Percentiles rank a stretch among this genome's conserved stretches.
phyloP scores from a whole-genome alignment of 2,113 vertebrate species.

The Tamias sibiricus region DNA sequence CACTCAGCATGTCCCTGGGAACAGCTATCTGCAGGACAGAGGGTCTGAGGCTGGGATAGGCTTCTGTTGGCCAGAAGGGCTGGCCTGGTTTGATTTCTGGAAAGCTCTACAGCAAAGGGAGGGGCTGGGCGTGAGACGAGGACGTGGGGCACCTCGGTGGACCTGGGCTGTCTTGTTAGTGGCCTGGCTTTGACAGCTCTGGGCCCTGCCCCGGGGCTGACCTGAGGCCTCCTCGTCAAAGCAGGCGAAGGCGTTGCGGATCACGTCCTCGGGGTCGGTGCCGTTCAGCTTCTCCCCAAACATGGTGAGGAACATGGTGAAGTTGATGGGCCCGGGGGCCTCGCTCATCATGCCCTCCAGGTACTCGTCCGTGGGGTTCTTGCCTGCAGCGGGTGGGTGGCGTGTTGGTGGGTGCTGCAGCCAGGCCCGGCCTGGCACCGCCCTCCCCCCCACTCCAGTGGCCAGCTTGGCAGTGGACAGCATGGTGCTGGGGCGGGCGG shows the following conservation, averaged over 20 bases:
- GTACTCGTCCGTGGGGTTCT: conserved; percentile 98
- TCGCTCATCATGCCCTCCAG: conserved; percentile 99
- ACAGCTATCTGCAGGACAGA: neutral
- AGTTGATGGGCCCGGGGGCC: conserved; percentile 98
- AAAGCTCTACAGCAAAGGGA: neutral
- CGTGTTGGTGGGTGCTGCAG: neutral
- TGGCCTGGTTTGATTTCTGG: neutral
- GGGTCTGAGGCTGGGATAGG: neutral
- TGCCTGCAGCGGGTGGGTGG: conserved; percentile 87
- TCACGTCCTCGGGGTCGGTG: conserved; percentile 98
- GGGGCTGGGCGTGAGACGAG: neutral
- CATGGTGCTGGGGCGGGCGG: neutral
- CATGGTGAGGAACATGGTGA: conserved; percentile 99
- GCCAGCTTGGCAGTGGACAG: neutral
- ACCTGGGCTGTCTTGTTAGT: neutral
- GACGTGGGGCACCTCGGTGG: neutral
- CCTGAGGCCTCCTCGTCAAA: conserved; percentile 98
- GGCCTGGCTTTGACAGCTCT: neutral
- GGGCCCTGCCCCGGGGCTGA: conserved; percentile 77
- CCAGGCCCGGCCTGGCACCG: neutral
- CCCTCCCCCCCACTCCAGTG: neutral
- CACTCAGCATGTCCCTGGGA: neutral
- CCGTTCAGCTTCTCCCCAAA: conserved; percentile 98
- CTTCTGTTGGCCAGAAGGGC: neutral
- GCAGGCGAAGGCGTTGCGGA: conserved; percentile 98